Evolutionary conservation across 2,113 vertebrate species (phyloP).

Genomic region (Vicugna pacos): DNA sequence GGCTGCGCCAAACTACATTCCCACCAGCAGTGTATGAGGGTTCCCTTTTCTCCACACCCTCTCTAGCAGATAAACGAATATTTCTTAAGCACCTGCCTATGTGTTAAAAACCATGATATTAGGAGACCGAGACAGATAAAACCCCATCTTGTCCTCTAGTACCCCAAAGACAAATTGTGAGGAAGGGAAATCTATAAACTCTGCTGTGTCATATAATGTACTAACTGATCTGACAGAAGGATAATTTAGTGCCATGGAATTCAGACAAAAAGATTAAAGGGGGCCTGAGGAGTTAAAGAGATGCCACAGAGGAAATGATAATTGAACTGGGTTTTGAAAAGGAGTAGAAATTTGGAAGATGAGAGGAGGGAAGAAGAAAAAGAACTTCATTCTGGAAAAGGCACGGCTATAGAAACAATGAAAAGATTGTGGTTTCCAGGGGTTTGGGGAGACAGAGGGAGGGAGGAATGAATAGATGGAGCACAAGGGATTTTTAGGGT

Average conservation of each 20-base stretch:
- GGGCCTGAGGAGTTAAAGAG: neutral
- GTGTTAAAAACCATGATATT: neutral
- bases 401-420: too few species aligned
- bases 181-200: neutral
- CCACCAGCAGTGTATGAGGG: too few species aligned
- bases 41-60: too few species aligned
- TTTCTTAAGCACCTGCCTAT: neutral
- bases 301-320: neutral
- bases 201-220: neutral
- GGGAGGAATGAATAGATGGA: too few species aligned
- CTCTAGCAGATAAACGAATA: neutral
- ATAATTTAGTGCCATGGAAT: neutral
- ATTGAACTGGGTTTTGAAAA: slow-evolving; percentile 43
- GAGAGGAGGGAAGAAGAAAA: neutral
- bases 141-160: neutral
- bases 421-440: too few species aligned
- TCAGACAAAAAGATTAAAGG: neutral
- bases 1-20: too few species aligned
- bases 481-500: too few species aligned
- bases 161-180: neutral
- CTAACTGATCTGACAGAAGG: neutral
- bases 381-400: neutral
- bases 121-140: neutral
- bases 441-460: too few species aligned
- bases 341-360: neutral